Evolutionary conservation across 2,888 invertebrate species (phyloP), one percentile per base, ranked within the genome.

Genomic region (Zaprionus lineosus): DNA sequence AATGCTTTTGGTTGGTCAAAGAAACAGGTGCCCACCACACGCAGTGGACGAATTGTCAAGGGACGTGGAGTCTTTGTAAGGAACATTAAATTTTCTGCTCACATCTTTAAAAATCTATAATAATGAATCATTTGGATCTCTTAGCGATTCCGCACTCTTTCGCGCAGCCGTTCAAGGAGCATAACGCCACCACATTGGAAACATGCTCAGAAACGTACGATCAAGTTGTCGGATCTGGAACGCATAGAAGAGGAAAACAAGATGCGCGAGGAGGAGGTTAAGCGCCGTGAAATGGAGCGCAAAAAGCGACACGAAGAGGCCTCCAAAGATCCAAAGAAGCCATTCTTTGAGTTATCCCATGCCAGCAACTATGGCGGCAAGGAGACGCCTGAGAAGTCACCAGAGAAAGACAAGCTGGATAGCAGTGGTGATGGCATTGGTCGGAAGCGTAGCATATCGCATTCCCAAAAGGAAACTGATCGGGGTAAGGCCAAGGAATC

Each of bases 151-250:
- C 94, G 95, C 68, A 97, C 97, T 0, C 96, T 96, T 28, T 91
- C 91, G 31, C 92, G 95, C 8, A 96, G 96, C 57, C 93, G 97
- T 0, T 96, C 96, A 0, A 93, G 96, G 48, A 97, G 97, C 83
- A 93, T 93, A 18, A 98, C 98, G 0, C 98, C 98, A 6, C 96
- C 97, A 4, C 98, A 98, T 90, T 98, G 98, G 98, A 93, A 95
- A 31, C 94, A 96, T 84, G 97, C 97, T 59, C 95, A 96, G 88
- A 92, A 94, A 14, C 92, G 96, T 44, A 95, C 95, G 40, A 95
- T 97, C 67, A 95, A 96, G 88, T 91, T 96, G 1, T 94, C 94
- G 0, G 95, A 97, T 84, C 93, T 95, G 82, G 95, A 96, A 91
- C 93, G 93, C 72, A 90, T 93, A 5, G 94, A 94, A 83, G 92